A percentile compares a stretch with the other conserved stretches of the same genome.
Conservation (phyloP, 2,888 invertebrate genomes). For the Crossocerus cetratus region DNA sequence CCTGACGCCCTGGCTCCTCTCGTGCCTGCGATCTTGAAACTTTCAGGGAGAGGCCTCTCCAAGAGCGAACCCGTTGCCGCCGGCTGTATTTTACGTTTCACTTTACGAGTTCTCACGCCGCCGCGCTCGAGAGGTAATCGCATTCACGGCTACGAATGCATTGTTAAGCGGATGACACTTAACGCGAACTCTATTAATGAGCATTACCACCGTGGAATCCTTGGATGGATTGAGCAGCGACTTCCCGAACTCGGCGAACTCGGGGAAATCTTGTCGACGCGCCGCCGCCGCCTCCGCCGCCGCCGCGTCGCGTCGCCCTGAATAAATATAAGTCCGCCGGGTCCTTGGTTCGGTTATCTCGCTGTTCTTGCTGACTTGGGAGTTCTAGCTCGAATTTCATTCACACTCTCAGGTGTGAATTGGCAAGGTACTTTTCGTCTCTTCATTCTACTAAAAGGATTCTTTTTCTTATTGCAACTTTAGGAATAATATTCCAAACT, state of each 20-base stretch:
- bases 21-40: conserved; percentile 29
- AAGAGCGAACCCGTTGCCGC: conserved; percentile 5
- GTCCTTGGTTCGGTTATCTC: no score
- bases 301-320: no score
- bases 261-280: no score
- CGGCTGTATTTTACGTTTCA: conserved; percentile 32
- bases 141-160: conserved; percentile 36
- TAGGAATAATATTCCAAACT: no score
- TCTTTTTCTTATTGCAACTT: no score
- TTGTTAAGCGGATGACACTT: conserved; percentile 39
- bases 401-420: no score
- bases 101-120: conserved; percentile 33
- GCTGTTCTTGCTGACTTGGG: no score
- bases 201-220: conserved; percentile 8
- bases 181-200: conserved; percentile 34
- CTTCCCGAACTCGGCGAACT: not conserved
- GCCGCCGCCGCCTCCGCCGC: no score
- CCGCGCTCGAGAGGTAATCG: conserved; percentile 32
- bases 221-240: conserved; percentile 8
- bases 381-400: no score
- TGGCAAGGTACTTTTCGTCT: no score
- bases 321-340: no score
- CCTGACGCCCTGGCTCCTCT: conserved; percentile 14
- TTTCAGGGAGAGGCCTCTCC: conserved; percentile 38
- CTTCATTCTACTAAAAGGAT: no score